phyloP scores from a whole-genome alignment of 1,140 invertebrate genomes.

The Sitobion miscanthi region DNA sequence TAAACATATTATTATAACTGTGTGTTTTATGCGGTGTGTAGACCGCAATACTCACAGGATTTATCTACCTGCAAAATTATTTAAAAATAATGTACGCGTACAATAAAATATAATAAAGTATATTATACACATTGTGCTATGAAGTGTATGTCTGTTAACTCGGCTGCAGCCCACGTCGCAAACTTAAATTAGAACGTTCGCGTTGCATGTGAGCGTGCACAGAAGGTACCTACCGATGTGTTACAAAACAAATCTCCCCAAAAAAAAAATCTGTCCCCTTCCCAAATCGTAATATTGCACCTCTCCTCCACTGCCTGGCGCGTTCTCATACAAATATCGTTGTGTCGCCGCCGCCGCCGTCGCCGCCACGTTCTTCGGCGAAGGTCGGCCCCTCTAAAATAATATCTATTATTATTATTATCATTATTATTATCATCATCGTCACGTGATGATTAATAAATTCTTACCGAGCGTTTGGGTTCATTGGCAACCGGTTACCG shows the following conservation, averaged over 20 bases:
- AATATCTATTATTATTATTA: neutral
- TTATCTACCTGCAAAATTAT: no score
- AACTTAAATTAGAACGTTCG: constrained; percentile 8
- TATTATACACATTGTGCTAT: no score
- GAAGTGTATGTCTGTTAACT: neutral
- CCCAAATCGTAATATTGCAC: neutral
- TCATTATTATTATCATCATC: neutral
- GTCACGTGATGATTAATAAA: neutral
- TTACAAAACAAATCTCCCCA: neutral
- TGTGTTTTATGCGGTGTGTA: no score
- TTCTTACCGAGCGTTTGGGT: neutral
- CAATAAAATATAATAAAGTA: no score
- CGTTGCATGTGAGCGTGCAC: neutral
- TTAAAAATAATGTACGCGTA: no score
- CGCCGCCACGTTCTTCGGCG: neutral
- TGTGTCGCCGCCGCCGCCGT: no score
- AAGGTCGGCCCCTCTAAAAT: constrained; percentile 34
- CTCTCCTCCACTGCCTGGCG: no score
- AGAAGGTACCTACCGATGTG: neutral
- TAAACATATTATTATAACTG: no score
- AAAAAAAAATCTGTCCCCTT: neutral
- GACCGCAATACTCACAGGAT: no score
- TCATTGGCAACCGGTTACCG: neutral
- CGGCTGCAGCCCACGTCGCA: neutral
- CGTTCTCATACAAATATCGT: neutral